These are phyloP conservation scores for Gephyroberyx darwinii DNA, from an alignment of 2,797 vertebrate genomes.

Conservation along the genomic window DNA sequence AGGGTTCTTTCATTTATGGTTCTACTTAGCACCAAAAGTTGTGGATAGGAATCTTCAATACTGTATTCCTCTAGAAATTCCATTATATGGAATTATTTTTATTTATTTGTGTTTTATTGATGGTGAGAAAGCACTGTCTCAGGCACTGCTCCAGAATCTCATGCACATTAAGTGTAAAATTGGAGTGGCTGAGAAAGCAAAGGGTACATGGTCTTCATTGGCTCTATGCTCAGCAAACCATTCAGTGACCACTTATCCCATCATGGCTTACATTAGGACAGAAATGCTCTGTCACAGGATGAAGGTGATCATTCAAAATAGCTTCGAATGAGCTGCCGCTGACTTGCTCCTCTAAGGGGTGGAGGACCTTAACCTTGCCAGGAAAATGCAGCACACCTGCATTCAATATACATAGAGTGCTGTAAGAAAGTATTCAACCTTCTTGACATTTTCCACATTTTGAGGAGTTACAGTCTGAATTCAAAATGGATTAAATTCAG, in stretches of 20 bases:
- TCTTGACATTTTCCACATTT: neutral
- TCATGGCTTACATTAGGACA: no score
- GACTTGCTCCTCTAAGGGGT: slow-evolving; percentile 23
- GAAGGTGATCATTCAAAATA: slow-evolving; percentile 32
- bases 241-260: neutral
- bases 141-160: neutral
- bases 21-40: no score
- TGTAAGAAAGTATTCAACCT: neutral
- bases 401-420: neutral
- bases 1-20: no score
- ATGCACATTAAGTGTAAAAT: no score
- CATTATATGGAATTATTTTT: neutral
- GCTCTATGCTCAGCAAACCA: neutral
- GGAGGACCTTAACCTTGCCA: slow-evolving; percentile 17
- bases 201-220: neutral
- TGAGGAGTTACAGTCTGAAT: slow-evolving; percentile 32
- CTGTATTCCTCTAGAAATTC: neutral
- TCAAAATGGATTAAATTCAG: slow-evolving; percentile 24
- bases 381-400: slow-evolving; percentile 29
- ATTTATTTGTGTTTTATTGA: neutral
- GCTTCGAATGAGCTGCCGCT: slow-evolving; percentile 9
- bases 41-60: neutral
- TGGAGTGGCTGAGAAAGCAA: neutral
- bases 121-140: neutral
- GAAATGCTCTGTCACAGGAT: slow-evolving; percentile 5